These are phyloP conservation scores for Eupelmus urozonus DNA, from an alignment of 2,888 invertebrate species.

Conservation along the genomic window DNA sequence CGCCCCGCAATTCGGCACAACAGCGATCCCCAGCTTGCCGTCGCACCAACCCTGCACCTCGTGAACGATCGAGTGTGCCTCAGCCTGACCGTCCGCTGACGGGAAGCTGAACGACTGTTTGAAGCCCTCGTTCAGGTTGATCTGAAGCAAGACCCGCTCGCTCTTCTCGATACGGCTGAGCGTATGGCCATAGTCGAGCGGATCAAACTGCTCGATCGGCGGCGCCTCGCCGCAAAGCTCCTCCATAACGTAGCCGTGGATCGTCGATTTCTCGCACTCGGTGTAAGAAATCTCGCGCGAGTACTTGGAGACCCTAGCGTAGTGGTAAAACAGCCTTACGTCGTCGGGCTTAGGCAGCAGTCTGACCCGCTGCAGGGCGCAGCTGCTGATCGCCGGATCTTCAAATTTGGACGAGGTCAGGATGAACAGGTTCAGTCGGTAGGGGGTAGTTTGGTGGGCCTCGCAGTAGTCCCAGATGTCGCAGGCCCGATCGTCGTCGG, in stretches of 20 bases:
- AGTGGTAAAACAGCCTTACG: slow-evolving; percentile 9
- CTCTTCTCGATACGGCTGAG: slow-evolving; percentile 11
- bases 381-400: background rate
- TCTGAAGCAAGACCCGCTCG: background rate
- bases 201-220: slow-evolving; percentile 33
- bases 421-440: slow-evolving; percentile 27
- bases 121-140: background rate
- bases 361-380: background rate
- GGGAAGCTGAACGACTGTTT: slow-evolving; percentile 4
- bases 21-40: slow-evolving; percentile 12
- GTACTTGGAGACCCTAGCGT: slow-evolving; percentile 18
- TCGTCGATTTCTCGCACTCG: slow-evolving; percentile 2
- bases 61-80: background rate
- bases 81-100: too few relatives aligned
- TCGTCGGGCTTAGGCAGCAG: background rate
- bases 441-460: background rate
- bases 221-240: slow-evolving; percentile 18
- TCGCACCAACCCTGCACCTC: slow-evolving; percentile 19
- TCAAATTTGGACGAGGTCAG: slow-evolving; percentile 1
- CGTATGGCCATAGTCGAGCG: slow-evolving; percentile 16
- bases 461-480: slow-evolving; percentile 43
- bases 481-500: slow-evolving; percentile 9
- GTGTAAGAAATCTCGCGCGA: slow-evolving; percentile 21
- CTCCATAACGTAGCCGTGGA: slow-evolving; percentile 19
- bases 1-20: slow-evolving; percentile 24